Conservation (phyloP, 2,888 invertebrate species). For the Holacanthella duospinosa region DNA sequence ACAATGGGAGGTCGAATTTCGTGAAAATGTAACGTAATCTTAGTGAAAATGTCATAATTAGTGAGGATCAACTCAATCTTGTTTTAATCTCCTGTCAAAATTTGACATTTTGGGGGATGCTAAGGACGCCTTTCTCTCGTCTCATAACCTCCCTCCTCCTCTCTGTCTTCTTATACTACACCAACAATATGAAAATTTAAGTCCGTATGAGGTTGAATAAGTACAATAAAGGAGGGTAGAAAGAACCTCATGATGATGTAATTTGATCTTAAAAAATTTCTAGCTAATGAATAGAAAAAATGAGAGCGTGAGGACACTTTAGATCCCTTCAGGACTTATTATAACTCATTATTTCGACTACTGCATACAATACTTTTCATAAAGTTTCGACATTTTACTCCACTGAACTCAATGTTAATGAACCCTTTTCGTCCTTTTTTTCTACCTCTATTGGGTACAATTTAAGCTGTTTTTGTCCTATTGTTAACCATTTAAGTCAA, state of each 20-base stretch:
- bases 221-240: not conserved
- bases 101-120: constrained; percentile 7
- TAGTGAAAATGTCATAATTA: constrained; percentile 30
- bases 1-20: too few relatives aligned
- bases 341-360: too few relatives aligned
- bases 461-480: not conserved
- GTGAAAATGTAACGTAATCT: constrained; percentile 17
- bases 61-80: constrained; percentile 22
- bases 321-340: constrained; percentile 6
- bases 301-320: constrained; percentile 10
- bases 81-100: constrained; percentile 29
- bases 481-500: too few relatives aligned
- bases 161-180: too few relatives aligned
- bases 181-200: too few relatives aligned
- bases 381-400: too few relatives aligned
- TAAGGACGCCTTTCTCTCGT: not conserved
- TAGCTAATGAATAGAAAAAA: constrained; percentile 16
- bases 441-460: not conserved
- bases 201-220: not conserved
- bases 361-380: too few relatives aligned
- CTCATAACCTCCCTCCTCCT: too few relatives aligned
- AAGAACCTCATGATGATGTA: constrained; percentile 13
- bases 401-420: not conserved
- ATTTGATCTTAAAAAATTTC: constrained; percentile 23
- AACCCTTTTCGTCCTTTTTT: not conserved